phyloP scores from a whole-genome alignment of 2,113 vertebrate genomes.

The Dunckerocampus dactyliophorus region DNA sequence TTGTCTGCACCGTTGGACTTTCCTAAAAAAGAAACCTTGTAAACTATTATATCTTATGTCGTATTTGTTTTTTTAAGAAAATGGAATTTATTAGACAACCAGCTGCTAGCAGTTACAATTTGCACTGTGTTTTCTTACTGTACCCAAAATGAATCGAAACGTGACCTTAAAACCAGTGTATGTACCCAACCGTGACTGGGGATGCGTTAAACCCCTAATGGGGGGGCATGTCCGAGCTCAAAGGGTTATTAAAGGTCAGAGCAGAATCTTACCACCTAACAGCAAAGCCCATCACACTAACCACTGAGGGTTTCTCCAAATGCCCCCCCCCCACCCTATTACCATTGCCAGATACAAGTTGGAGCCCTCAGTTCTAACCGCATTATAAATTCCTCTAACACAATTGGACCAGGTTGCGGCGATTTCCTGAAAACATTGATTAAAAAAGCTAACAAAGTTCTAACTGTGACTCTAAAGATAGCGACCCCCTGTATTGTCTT shows the following conservation, averaged over 20 bases:
- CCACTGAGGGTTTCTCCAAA: conserved; percentile 63
- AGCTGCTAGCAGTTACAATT: no score
- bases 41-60: no score
- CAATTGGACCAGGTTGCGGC: conserved; percentile 42
- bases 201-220: neutral
- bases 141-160: no score
- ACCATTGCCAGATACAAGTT: neutral
- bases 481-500: conserved; percentile 1
- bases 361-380: conserved; percentile 73
- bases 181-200: no score
- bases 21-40: no score
- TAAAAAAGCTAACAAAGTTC: conserved; percentile 58
- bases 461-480: conserved; percentile 47
- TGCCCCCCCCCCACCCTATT: neutral
- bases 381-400: conserved; percentile 68
- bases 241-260: conserved; percentile 71
- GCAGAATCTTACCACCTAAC: conserved; percentile 73
- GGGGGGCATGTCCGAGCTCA: conserved; percentile 58
- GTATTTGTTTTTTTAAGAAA: no score
- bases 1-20: no score
- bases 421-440: conserved; percentile 53
- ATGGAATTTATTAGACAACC: no score
- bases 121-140: no score
- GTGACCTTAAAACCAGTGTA: no score
- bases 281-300: conserved; percentile 69